These are phyloP conservation scores for Sesamia nonagrioides DNA, from an alignment of 1,140 invertebrate species.

Conservation along the genomic window DNA sequence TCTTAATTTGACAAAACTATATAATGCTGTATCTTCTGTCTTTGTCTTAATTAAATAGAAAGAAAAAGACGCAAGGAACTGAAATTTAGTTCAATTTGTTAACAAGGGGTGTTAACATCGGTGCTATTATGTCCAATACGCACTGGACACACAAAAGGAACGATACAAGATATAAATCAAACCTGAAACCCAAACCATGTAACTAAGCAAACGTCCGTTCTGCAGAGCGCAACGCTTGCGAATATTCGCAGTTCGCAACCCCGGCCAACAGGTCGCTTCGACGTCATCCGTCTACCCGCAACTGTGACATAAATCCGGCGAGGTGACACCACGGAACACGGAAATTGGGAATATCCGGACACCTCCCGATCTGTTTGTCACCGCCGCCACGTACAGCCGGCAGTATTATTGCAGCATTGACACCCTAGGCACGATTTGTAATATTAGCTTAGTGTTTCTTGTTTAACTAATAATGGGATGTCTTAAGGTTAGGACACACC, in stretches of 20 bases:
- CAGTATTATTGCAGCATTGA: conserved; percentile 52
- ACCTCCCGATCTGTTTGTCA: conserved; percentile 66
- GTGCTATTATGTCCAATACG: background rate
- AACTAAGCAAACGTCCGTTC: background rate
- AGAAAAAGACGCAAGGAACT: too few relatives aligned
- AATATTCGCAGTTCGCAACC: conserved; percentile 40
- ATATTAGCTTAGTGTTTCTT: conserved; percentile 51
- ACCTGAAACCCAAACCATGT: background rate
- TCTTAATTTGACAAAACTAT: too few relatives aligned
- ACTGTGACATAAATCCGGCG: conserved; percentile 55
- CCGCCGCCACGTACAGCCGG: conserved; percentile 31
- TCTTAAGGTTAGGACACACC: background rate
- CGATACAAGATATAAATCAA: background rate
- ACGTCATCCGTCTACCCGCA: conserved; percentile 55
- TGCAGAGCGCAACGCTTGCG: background rate
- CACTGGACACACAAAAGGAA: background rate
- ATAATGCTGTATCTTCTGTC: too few relatives aligned
- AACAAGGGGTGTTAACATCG: too few relatives aligned
- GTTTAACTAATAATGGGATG: conserved; percentile 43
- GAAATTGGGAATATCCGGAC: conserved; percentile 73
- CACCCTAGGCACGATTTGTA: conserved; percentile 49
- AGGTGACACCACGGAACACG: conserved; percentile 54
- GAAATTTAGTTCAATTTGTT: too few relatives aligned
- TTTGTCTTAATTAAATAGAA: too few relatives aligned
- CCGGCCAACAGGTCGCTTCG: conserved; percentile 50